Evolutionary conservation across 2,888 invertebrate species (phyloP), one percentile per base, ranked within the genome.

Genomic region (Tetranychus truncatus): DNA sequence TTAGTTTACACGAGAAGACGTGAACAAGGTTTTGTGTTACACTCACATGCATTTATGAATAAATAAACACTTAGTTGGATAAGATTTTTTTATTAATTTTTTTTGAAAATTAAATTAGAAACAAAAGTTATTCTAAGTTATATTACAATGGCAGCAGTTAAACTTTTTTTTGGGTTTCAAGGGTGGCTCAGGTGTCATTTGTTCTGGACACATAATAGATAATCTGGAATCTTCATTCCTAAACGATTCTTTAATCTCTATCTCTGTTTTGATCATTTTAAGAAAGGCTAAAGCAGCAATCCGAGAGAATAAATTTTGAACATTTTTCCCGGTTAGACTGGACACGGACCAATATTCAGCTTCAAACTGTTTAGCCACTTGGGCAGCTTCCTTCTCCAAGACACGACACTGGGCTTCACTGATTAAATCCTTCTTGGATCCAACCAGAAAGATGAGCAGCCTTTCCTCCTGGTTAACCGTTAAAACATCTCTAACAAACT

Each of bases 391-490:
- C 20, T 72, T 45, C 11, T 72, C 72, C 9, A 45, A n/a, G n/a
- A 45, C n/a, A 6, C 45, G 45, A 45, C 44, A 72, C n/a, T 44
- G 45, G 1, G 44, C 72, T 45, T 72, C 45, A 45, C 45, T 72
- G n/a, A 72, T 34, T 15, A 72, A 45, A 72, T 72, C 72, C 34
- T 72, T 72, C 20, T 72, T 72, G 15, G 44, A 45, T 6, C 72
- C 72, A 6, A 72, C 45, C 15, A 72, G 18, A n/a, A 72, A 72
- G 9, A 72, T n/a, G 11, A 72, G 34, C 15, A 55, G 3, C n/a
- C n/a, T 20, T 72, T 44, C 72, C n/a, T 72, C 72, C 1, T n/a
- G 72, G n/a, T 72, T 34, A 18, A n/a, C 44, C 20, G 44, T 34
- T 45, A 72, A 15, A 44, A 72, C 45, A 15, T 72, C 72, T 72